Conservation (phyloP, 2,888 invertebrate species). For the Euclidia mi region DNA sequence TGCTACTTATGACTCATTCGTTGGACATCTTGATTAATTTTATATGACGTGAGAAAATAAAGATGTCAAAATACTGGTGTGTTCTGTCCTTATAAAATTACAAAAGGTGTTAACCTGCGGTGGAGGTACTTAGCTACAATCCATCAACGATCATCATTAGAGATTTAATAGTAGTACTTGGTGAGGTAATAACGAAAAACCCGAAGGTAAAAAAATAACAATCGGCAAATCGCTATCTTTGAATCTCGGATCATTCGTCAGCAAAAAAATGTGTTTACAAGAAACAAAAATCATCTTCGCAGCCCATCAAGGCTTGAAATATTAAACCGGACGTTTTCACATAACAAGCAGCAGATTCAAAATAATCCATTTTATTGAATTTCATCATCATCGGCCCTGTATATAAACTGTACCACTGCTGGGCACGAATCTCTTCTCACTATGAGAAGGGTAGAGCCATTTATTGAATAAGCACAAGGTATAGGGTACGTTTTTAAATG, state of each 20-base stretch:
- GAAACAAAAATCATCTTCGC: neutral
- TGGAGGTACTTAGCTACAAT: constrained; percentile 6
- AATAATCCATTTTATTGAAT: too few species aligned
- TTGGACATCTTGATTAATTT: neutral
- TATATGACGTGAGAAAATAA: too few species aligned
- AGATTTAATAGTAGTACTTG: constrained; percentile 8
- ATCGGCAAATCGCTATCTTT: constrained; percentile 12
- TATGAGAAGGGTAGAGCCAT: too few species aligned
- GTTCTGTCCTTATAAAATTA: neutral
- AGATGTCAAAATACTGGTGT: neutral
- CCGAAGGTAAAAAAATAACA: constrained; percentile 10
- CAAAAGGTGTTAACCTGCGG: constrained; percentile 1
- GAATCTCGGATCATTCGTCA: constrained; percentile 13
- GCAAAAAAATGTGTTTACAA: constrained; percentile 16
- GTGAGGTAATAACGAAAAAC: constrained; percentile 22
- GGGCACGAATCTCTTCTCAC: too few species aligned
- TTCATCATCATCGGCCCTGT: too few species aligned
- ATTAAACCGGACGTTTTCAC: too few species aligned
- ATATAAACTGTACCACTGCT: too few species aligned
- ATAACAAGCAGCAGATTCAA: too few species aligned
- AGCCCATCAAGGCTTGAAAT: too few species aligned
- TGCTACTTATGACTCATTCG: neutral
- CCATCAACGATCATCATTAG: constrained; percentile 21
- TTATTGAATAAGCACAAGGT: too few species aligned
- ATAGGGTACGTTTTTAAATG: too few species aligned